These are phyloP conservation scores for Rhagoletis pomonella DNA, from an alignment of 1,140 invertebrate genomes.

Conservation along the genomic window DNA sequence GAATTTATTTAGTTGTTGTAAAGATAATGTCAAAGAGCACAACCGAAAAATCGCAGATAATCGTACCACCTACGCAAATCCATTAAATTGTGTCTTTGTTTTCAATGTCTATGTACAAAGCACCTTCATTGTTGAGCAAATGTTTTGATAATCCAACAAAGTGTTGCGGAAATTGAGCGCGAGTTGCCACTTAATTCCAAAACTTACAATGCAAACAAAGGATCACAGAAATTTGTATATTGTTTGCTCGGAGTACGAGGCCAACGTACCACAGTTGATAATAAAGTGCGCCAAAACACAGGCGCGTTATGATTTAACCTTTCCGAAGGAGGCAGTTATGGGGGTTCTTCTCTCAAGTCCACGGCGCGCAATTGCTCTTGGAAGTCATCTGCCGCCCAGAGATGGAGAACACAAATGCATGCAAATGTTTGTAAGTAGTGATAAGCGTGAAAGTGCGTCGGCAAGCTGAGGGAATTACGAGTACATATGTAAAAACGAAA, in stretches of 20 bases:
- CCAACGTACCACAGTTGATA: conserved; percentile 60
- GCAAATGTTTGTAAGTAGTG: conserved; percentile 62
- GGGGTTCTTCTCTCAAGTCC: conserved; percentile 10
- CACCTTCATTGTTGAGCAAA: conserved; percentile 63
- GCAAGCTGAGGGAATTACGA: conserved; percentile 64
- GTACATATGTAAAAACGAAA: conserved; percentile 60
- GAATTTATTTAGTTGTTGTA: conserved; percentile 42
- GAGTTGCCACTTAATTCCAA: conserved; percentile 50
- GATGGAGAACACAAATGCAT: conserved; percentile 2
- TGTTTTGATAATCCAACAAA: conserved; percentile 60
- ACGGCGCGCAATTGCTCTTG: background rate
- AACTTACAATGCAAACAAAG: conserved; percentile 51
- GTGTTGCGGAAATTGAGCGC: conserved; percentile 62
- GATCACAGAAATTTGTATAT: background rate
- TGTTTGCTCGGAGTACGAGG: conserved; percentile 54
- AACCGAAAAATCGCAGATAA: conserved; percentile 33
- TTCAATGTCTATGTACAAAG: background rate
- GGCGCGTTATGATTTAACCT: conserved; percentile 49
- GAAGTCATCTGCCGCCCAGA: background rate
- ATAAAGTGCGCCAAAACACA: conserved; percentile 63
- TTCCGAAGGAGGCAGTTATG: background rate
- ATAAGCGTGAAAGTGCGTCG: conserved; percentile 62
- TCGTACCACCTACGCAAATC: conserved; percentile 25
- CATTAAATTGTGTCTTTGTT: conserved; percentile 47
- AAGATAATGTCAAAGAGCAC: conserved; percentile 24